These are phyloP conservation scores for Drosophila repleta DNA, from an alignment of 1,140 invertebrate species.

Conservation along the genomic window DNA sequence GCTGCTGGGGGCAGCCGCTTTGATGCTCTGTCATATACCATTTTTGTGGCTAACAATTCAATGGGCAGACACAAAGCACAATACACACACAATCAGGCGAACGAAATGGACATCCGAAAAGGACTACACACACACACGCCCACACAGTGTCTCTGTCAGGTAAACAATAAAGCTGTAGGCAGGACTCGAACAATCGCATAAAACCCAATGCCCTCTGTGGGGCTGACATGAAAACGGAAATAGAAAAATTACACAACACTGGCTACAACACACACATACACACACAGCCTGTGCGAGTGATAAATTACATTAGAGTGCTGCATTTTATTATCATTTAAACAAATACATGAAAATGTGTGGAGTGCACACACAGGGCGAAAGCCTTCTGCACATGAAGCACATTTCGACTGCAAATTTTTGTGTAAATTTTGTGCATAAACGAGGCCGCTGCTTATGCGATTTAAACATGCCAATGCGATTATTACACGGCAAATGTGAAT, in stretches of 20 bases:
- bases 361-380: not conserved
- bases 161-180: slow-evolving; percentile 38
- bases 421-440: slow-evolving; percentile 60
- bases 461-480: slow-evolving; percentile 59
- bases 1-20: slow-evolving; percentile 36
- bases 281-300: slow-evolving; percentile 36
- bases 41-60: slow-evolving; percentile 40
- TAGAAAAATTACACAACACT: slow-evolving; percentile 48
- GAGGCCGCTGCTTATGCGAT: slow-evolving; percentile 44
- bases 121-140: slow-evolving; percentile 18
- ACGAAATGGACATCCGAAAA: slow-evolving; percentile 32
- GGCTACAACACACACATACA: slow-evolving; percentile 5
- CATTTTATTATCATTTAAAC: slow-evolving; percentile 75
- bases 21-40: slow-evolving; percentile 27
- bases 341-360: slow-evolving; percentile 44
- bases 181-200: slow-evolving; percentile 21
- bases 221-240: slow-evolving; percentile 49
- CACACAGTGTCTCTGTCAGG: slow-evolving; percentile 10
- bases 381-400: not conserved
- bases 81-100: slow-evolving; percentile 33
- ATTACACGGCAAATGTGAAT: slow-evolving; percentile 39
- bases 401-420: slow-evolving; percentile 46
- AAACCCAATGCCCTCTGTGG: slow-evolving; percentile 21
- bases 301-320: slow-evolving; percentile 64
- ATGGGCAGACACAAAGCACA: slow-evolving; percentile 34